These are phyloP conservation scores for Pseudomugil gertrudae DNA, from an alignment of 2,797 vertebrate genomes.

Conservation along the genomic window DNA sequence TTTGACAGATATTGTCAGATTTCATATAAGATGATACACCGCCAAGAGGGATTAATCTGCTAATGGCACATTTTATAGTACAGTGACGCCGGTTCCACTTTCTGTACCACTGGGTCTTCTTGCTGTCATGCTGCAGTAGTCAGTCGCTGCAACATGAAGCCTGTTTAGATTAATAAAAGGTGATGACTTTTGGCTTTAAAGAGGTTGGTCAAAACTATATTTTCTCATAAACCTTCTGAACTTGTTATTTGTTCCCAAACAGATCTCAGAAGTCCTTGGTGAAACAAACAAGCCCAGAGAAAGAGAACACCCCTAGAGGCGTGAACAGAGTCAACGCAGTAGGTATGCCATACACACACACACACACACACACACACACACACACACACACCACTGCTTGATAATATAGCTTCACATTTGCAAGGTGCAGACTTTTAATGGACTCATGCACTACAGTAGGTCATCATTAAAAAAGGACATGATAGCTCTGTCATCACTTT, in stretches of 20 bases:
- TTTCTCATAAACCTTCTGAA: conserved; percentile 27
- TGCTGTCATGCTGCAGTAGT: conserved; percentile 26
- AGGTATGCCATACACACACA: conserved; percentile 67
- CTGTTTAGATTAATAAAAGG: conserved; percentile 29
- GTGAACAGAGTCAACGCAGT: conserved; percentile 79
- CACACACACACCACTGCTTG: conserved; percentile 22
- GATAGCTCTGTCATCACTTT: conserved; percentile 76
- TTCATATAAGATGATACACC: conserved; percentile 64
- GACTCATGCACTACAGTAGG: conserved; percentile 70
- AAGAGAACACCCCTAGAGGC: conserved; percentile 71
- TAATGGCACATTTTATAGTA: conserved; percentile 61
- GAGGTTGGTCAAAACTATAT: not conserved
- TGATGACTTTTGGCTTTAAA: conserved; percentile 20
- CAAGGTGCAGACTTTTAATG: conserved; percentile 71
- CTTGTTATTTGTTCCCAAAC: conserved; percentile 30
- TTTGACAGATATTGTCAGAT: conserved; percentile 77
- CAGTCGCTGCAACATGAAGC: conserved; percentile 31
- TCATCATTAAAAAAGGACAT: conserved; percentile 70
- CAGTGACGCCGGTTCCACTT: conserved; percentile 39
- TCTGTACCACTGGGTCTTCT: conserved; percentile 32
- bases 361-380: not conserved
- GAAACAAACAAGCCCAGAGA: conserved; percentile 49
- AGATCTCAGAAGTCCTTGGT: conserved; percentile 51
- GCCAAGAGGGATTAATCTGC: conserved; percentile 65
- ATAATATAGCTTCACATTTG: conserved; percentile 60